These are phyloP conservation scores for Mythimna lalbum DNA, from an alignment of 2,888 invertebrate genomes.

Conservation along the genomic window DNA sequence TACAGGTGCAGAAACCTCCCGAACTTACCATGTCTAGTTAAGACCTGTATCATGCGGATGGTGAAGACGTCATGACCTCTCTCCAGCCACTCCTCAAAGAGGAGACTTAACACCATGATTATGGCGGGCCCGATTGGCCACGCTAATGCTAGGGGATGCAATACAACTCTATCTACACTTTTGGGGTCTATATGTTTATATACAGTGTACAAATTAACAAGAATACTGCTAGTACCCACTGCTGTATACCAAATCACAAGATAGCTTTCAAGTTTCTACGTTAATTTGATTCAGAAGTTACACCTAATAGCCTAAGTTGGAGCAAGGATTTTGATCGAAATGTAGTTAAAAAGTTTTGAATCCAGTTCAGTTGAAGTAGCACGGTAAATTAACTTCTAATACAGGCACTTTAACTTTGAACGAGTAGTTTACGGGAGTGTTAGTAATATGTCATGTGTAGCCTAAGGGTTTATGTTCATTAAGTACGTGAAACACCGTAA, in stretches of 20 bases:
- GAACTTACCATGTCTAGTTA: too few species aligned
- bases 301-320: conserved; percentile 30
- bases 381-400: conserved; percentile 51
- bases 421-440: conserved; percentile 26
- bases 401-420: conserved; percentile 40
- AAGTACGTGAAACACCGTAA: neutral
- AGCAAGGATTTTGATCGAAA: conserved; percentile 48
- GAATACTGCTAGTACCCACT: neutral
- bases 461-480: neutral
- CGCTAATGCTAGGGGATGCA: too few species aligned
- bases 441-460: conserved; percentile 15
- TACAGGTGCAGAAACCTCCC: too few species aligned
- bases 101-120: too few species aligned
- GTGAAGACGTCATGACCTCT: too few species aligned
- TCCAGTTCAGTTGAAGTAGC: conserved; percentile 36
- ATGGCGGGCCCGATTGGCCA: too few species aligned
- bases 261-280: conserved; percentile 21
- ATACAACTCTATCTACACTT: too few species aligned
- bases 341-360: conserved; percentile 52
- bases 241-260: conserved; percentile 18
- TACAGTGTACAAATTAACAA: neutral
- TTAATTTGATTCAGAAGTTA: conserved; percentile 47
- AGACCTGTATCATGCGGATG: too few species aligned
- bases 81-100: too few species aligned
- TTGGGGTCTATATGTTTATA: neutral